Evolutionary conservation across 1,140 invertebrate species (phyloP), one percentile per base, ranked within the genome.

Genomic region (Rhynchophorus ferrugineus): DNA sequence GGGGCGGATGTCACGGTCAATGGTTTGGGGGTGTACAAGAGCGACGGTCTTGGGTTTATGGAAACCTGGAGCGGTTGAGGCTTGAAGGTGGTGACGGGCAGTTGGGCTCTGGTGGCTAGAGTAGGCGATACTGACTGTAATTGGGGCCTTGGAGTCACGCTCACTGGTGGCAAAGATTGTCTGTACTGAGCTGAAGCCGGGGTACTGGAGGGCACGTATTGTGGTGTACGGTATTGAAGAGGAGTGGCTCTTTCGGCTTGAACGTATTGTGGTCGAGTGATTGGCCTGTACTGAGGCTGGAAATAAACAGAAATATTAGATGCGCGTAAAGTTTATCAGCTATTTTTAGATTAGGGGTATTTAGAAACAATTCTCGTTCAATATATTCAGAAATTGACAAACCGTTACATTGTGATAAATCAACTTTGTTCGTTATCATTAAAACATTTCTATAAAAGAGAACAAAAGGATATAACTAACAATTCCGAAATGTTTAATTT

Each of bases 21-120:
- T 61, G 44, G 69, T 67, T 56, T 80, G n/a, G 38, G 29, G 75
- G 57, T 77, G 67, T 81, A 73, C 56, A 56, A 67, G 63, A 73
- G 73, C 58, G 67, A 74, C 61, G 71, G 78, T 62, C 73, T 78
- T 65, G 65, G 78, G 17, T 75, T 70, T 1, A 76, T 78, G 3
- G 73, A 70, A 1, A 84, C 76, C 68, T 83, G 79, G 9, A 80
- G 56, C 1, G 76, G 61, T 58, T 80, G 78, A 2, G 80, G 80
- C 13, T 79, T 71, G 67, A 79, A 82, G 0, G 81, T 83, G 2
- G 81, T 82, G 7, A 80, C 77, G 34, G 81, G 81, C 2, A 78
- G 75, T 43, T 79, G 73, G 9, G 82, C 77, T 47, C 80, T 69
- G 14, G 58, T 53, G 14, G 57, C 33, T n/a, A 58, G 42, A n/a